Evolutionary conservation across 2,113 vertebrate genomes (phyloP).

Genomic region (Poecile atricapillus): DNA sequence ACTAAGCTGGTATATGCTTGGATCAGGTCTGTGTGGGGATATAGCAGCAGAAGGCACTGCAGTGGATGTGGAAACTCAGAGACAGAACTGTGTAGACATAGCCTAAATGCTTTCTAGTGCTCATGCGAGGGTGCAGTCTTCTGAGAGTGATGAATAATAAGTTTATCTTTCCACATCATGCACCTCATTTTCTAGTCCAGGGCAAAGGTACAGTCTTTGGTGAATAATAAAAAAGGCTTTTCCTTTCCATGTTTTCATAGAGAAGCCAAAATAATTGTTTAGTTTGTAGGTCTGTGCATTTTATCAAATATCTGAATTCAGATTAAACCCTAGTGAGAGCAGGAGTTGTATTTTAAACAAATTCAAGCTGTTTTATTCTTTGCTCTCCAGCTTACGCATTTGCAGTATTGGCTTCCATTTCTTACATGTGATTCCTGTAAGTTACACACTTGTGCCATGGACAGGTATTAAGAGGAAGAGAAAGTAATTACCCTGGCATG

Average conservation of each 20-base stretch:
- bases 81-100: not conserved
- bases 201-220: slow-evolving; percentile 2
- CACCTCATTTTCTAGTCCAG: not conserved
- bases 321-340: not conserved
- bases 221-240: not conserved
- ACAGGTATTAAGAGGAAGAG: not conserved
- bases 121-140: not conserved
- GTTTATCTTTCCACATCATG: not conserved
- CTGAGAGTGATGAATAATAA: not conserved
- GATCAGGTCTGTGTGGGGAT: not conserved
- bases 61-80: not conserved
- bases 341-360: not conserved
- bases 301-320: not conserved
- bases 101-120: not conserved
- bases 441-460: not conserved
- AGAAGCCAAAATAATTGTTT: not conserved
- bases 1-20: not conserved
- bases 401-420: not conserved
- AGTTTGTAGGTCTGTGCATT: not conserved
- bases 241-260: not conserved
- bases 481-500: not conserved
- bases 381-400: not conserved
- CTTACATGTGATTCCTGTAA: not conserved
- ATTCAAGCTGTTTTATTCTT: not conserved
- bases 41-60: not conserved